Evolutionary conservation across 30 jellyfish, hydroid and myxozoan genomes (phyloP), one percentile per base, ranked within the genome.

Genomic region (Aurelia coerulea): DNA sequence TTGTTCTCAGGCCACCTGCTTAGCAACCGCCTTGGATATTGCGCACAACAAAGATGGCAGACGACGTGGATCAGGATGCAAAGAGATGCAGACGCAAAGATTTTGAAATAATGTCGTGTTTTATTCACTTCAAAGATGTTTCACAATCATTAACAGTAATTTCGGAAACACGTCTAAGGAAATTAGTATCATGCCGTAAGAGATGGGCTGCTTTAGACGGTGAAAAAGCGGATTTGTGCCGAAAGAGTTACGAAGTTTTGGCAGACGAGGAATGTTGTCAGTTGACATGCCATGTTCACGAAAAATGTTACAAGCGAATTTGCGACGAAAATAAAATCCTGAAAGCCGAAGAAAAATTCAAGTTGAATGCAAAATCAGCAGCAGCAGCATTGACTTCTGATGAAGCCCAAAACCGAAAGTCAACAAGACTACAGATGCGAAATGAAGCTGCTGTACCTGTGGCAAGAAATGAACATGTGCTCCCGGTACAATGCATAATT

Each of bases 31-130:
- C 73, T 66, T 60, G 80, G 78, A 54, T 34, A 77, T 79, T 14
- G 69, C 37, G 4, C 67, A 66, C 39, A 60, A 79, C 89, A 79
- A 64, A 58, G 88, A 77, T 77, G 88, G 88, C 76, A 66, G 23
- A 46, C 70, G 32, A 79, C 35, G 76, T 42, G 59, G 89, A 60
- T 63, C 80, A 63, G 76, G 68, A 63, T 79, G 79, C 63, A 32
- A 79, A 42, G 62, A 33, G 79, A 78, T 32, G 88, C 78, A 78
- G 34, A 49, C 78, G 4, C 8, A 29, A 76, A 76, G 56, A 35
- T 19, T 59, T 23, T n/a, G 83, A 34, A 73, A 31, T 46, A 31
- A 73, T 49, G 11, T 35, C 73, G 83, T 68, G 78, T 68, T 68
- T 68, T 68, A 68, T 68, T 68, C 78, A 68, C 17, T 62, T 62